Evolutionary conservation across 64 coral and sea anemone genomes (phyloP), one percentile per base, ranked within the genome.

Genomic region (Astreopora myriophthalma): DNA sequence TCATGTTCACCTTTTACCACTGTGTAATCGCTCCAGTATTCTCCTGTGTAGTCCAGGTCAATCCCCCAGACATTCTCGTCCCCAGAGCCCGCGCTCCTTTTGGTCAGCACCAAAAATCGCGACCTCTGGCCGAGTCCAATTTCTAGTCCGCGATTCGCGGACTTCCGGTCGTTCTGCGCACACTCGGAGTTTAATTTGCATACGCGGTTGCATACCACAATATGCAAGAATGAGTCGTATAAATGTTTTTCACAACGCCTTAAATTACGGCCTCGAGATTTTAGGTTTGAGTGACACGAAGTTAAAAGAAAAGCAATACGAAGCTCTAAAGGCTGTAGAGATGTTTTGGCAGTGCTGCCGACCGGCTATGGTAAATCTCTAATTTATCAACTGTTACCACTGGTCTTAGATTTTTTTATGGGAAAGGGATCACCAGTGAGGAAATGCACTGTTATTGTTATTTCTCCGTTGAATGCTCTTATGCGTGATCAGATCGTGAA

Each of bases 51-150:
- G 30, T 78, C 73, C 32, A 48, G 9, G 7, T 93, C 25, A 28
- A 93, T 76, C 23, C 34, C 69, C 91, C 83, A 93, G 8, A 69
- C 28, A 67, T 76, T 55, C 49, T 55, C 49, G 49, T 55, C 4
- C 49, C 49, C n/a, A 55, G 49, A 55, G 49, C 5, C 49, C 12
- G 49, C 49, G 49, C 8, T 55, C 49, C 49, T 55, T 14, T 55
- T 55, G 49, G 49, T 14, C 49, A 55, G 49, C 49, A 14, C 49
- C 49, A 55, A 8, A 14, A 14, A 55, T 55, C 49, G 49, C 8
- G 8, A 46, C 40, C 40, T 46, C 40, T 46, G 40, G 40, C 40
- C 40, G 11, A n/a, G n/a, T n/a, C n/a, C n/a, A n/a, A n/a, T n/a
- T n/a, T n/a, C n/a, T n/a, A n/a, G n/a, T n/a, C n/a, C 40, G 40